Conservation (phyloP, 2,113 vertebrate species). For the Chaenogobius annularis region DNA sequence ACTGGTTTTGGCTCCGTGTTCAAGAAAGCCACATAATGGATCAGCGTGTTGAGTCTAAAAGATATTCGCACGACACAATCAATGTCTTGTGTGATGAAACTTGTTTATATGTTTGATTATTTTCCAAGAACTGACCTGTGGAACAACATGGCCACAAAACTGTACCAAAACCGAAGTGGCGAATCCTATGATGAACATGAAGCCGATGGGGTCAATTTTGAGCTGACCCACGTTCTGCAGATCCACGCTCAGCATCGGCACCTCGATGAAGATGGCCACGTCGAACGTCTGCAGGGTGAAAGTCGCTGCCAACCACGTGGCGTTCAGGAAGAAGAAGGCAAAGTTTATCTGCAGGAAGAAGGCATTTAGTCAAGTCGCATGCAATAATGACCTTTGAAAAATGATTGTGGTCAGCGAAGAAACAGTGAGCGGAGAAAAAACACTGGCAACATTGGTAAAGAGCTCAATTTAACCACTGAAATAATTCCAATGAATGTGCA, state of each 20-base stretch:
- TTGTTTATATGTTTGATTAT: neutral
- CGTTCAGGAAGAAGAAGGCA: conserved; percentile 68
- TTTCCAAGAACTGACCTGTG: conserved; percentile 56
- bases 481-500: neutral
- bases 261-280: conserved; percentile 8
- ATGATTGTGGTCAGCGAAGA: too few species aligned
- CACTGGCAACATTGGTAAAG: too few species aligned
- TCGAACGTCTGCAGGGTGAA: conserved; percentile 63
- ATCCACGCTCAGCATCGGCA: conserved; percentile 33
- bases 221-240: neutral
- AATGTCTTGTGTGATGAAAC: neutral
- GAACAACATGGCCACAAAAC: conserved; percentile 60
- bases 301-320: conserved; percentile 69
- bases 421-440: neutral
- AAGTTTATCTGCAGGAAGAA: conserved; percentile 58
- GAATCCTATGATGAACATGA: conserved; percentile 68
- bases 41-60: conserved; percentile 55
- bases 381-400: too few species aligned
- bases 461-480: neutral
- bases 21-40: conserved; percentile 63
- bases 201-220: conserved; percentile 41
- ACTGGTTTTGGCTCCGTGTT: conserved; percentile 39
- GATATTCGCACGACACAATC: neutral
- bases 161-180: conserved; percentile 33
- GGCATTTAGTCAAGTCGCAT: neutral